Evolutionary conservation across 2,113 vertebrate species (phyloP), one percentile per base, ranked within the genome.

Genomic region (Scomber japonicus): DNA sequence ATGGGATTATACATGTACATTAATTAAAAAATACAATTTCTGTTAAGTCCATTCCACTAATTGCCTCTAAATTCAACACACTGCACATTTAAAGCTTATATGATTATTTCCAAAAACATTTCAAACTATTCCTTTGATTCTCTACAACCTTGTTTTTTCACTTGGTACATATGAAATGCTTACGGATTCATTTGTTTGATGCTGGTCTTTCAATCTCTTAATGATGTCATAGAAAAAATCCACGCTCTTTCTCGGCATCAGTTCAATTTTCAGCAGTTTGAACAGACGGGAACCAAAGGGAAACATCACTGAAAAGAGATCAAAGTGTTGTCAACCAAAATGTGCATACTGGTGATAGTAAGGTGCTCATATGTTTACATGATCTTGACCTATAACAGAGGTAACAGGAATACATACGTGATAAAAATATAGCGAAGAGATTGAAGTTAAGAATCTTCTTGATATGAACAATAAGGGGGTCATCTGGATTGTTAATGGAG

Each of bases 401-500:
- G 5, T 40, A 5, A 48, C 49, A 61, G 12, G 5, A 35, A 1
- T 0, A 61, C 82, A 3, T 85, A 93, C 91, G 1, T 11, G 54
- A 0, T 1, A 92, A 0, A 5, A 90, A 0, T 0, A 94, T 1
- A 1, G 91, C 45, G 50, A 49, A 54, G 24, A 96, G 67, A 9
- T 5, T 92, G 40, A 94, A 45, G 1, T 81, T 88, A 0, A 92
- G 11, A 16, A 97, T 31, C 3, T 94, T 96, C 75, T 86, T 90
- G 48, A 91, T 27, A n/a, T 97, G 90, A 66, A 87, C 65, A 45
- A 94, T 88, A 69, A 96, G 90, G 0, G 94, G 95, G 65, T 96
- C 95, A 0, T 96, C 83, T 30, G 96, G 94, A 62, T 96, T 95
- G 86, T 94, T 96, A 61, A 96, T 93, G 50, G 96, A 95, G 83